A percentile compares a stretch with the other conserved stretches of the same genome.
Conservation (phyloP, 1,140 invertebrate genomes). For the Hypsibius dujardini region DNA sequence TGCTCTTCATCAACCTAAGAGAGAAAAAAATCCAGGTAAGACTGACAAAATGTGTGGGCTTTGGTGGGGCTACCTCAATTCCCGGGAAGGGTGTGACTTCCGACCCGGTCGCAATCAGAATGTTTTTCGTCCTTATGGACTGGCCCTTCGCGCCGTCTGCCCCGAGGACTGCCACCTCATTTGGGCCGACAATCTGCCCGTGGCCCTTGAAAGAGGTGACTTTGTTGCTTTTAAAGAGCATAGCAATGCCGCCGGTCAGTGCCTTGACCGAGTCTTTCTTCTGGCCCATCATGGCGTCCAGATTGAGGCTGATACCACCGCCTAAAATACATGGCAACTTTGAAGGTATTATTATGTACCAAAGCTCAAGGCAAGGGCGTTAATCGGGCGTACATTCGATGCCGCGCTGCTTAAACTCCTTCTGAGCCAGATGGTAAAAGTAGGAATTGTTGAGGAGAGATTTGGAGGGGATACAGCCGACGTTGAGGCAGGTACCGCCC, state of each 20-base stretch:
- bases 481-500: constrained; percentile 92
- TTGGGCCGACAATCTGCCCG: constrained; percentile 78
- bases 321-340: constrained; percentile 35
- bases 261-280: constrained; percentile 73
- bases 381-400: constrained; percentile 61
- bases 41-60: constrained; percentile 16
- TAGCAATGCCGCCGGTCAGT: constrained; percentile 86
- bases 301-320: constrained; percentile 56
- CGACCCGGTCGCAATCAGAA: constrained; percentile 92
- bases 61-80: constrained; percentile 48
- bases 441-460: constrained; percentile 92
- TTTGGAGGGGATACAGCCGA: constrained; percentile 59
- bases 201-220: constrained; percentile 63
- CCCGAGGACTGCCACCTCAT: constrained; percentile 73
- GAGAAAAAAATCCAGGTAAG: constrained; percentile 31
- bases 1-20: constrained; percentile 68
- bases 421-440: constrained; percentile 85
- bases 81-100: constrained; percentile 95
- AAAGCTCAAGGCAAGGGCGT: too few species aligned
- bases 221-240: constrained; percentile 94
- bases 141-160: constrained; percentile 58
- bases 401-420: constrained; percentile 68
- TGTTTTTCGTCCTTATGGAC: constrained; percentile 78
- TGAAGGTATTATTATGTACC: too few species aligned
- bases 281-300: constrained; percentile 72